Percentiles rank a stretch among this genome's conserved stretches.
Conservation (phyloP, 2,113 vertebrate genomes). For the Rafetus swinhoei region DNA sequence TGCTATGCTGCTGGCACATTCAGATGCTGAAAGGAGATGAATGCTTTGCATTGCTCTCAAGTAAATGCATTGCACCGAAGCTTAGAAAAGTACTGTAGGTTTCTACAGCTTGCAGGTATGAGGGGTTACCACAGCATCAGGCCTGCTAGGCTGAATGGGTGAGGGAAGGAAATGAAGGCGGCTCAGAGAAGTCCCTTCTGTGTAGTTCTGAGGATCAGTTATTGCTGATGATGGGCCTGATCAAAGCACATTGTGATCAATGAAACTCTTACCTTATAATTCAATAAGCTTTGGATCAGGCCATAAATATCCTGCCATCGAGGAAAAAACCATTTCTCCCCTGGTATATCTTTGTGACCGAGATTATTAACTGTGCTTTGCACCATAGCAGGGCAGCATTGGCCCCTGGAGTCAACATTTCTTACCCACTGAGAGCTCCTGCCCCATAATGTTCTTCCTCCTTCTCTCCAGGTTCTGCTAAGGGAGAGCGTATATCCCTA, state of each 20-base stretch:
- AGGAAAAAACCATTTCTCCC: neutral
- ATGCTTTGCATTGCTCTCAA: neutral
- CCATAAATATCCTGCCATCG: neutral
- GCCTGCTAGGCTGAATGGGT: neutral
- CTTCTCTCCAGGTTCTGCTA: neutral
- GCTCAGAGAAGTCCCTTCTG: neutral
- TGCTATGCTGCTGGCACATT: fast-evolving
- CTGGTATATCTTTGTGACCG: neutral
- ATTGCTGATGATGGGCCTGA: neutral
- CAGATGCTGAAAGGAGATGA: neutral
- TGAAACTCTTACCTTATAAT: fast-evolving
- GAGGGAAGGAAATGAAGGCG: neutral
- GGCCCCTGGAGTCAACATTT: fast-evolving
- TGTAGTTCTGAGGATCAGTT: neutral
- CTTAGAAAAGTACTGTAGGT: neutral
- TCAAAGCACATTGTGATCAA: neutral
- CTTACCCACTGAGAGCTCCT: neutral
- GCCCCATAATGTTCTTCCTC: fast-evolving
- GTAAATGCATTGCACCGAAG: neutral
- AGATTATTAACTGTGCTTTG: neutral
- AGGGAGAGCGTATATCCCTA: neutral
- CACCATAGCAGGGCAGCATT: fast-evolving
- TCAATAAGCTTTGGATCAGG: neutral
- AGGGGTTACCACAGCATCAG: fast-evolving
- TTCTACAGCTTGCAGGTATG: neutral